These are phyloP conservation scores for Rana temporaria DNA, from an alignment of 2,113 vertebrate genomes.

Conservation along the genomic window DNA sequence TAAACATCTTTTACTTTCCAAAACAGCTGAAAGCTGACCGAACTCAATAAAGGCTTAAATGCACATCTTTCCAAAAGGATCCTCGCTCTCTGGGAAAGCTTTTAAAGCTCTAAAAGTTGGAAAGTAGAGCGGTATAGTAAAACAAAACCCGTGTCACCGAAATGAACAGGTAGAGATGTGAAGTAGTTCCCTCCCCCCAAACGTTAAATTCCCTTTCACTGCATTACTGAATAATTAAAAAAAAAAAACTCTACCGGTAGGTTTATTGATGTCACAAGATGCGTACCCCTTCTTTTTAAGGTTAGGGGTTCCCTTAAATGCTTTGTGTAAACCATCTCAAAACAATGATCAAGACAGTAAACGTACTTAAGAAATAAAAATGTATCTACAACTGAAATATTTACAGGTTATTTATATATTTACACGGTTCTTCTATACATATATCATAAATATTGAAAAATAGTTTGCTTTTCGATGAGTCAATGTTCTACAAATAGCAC, in stretches of 20 bases:
- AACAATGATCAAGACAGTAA: background rate
- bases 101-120: no score
- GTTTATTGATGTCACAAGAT: background rate
- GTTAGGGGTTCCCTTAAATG: slow-evolving; percentile 32
- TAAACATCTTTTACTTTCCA: no score
- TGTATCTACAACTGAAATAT: slow-evolving; percentile 64
- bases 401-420: slow-evolving; percentile 82
- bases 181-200: no score
- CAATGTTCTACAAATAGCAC: slow-evolving; percentile 94
- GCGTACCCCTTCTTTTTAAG: background rate
- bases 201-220: no score
- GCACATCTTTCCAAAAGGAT: no score
- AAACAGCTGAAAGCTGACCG: no score
- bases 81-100: no score
- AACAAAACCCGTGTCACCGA: no score
- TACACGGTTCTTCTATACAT: slow-evolving; percentile 66
- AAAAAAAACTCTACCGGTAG: background rate
- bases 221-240: background rate
- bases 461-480: slow-evolving; percentile 92
- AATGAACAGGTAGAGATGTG: no score
- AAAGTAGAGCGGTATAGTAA: no score
- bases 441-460: slow-evolving; percentile 99
- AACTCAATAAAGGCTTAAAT: no score
- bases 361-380: slow-evolving; percentile 30
- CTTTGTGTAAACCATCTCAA: background rate